Conservation (phyloP, 1,140 invertebrate genomes). For the Venustaconcha ellipsiformis region DNA sequence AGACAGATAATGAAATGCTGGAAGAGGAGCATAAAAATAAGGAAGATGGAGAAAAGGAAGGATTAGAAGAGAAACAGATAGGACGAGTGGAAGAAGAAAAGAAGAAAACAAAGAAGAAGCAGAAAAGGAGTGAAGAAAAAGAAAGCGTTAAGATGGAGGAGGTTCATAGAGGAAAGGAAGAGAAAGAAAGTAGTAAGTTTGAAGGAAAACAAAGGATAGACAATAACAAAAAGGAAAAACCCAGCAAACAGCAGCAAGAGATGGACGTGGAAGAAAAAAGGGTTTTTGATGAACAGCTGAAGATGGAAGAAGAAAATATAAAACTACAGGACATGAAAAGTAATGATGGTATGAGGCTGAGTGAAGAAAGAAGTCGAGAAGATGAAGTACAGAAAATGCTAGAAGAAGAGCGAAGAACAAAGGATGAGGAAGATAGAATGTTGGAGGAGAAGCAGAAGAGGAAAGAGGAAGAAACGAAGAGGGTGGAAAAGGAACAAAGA, state of each 20-base stretch:
- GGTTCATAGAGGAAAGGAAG: neutral
- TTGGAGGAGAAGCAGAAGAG: neutral
- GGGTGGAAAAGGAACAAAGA: neutral
- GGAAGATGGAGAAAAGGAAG: neutral
- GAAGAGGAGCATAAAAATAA: neutral
- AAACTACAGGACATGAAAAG: neutral
- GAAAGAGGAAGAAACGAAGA: neutral
- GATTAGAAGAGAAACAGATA: neutral
- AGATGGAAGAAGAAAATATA: neutral
- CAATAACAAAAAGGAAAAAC: neutral
- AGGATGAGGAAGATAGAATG: neutral
- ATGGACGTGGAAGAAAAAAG: neutral
- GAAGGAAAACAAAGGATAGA: neutral
- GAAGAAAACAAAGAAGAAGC: neutral
- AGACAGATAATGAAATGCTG: neutral
- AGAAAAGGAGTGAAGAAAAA: neutral
- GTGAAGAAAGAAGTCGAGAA: neutral
- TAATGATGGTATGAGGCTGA: neutral
- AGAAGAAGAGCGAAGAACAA: neutral
- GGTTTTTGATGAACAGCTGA: neutral
- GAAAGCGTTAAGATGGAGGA: neutral
- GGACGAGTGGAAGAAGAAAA: neutral
- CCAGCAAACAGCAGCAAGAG: neutral
- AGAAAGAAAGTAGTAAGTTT: neutral
- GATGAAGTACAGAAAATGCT: neutral